Conservation (phyloP, 2,888 invertebrate species). For the Tribolium freemani region DNA sequence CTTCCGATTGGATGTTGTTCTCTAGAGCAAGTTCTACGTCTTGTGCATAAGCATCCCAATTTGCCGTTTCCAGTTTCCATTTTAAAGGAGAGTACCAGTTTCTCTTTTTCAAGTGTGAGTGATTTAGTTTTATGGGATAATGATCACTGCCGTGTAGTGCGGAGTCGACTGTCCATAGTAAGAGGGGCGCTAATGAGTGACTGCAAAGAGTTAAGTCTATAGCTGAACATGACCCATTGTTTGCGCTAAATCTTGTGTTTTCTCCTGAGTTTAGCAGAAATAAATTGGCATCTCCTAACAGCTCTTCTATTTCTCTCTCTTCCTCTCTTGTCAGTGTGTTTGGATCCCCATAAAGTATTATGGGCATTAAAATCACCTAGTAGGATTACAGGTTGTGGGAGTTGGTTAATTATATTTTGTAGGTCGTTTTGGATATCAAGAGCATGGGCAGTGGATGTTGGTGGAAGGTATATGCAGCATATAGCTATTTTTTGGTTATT, state of each 20-base stretch:
- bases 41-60: constrained; percentile 29
- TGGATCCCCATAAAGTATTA: constrained; percentile 12
- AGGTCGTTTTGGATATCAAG: not conserved
- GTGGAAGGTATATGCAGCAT: constrained; percentile 34
- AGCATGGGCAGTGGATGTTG: not conserved
- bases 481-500: constrained; percentile 40
- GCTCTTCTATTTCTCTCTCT: constrained; percentile 43
- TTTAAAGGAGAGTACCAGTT: not conserved
- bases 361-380: constrained; percentile 53
- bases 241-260: constrained; percentile 13
- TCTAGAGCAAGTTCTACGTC: not conserved
- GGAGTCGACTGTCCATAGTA: constrained; percentile 9
- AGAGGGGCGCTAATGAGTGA: not conserved
- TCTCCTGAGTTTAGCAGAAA: constrained; percentile 29
- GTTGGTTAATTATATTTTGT: not conserved
- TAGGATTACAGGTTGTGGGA: constrained; percentile 50
- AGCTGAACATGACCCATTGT: constrained; percentile 15
- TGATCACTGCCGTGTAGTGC: not conserved
- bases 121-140: not conserved
- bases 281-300: constrained; percentile 39
- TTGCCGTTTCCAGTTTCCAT: constrained; percentile 25
- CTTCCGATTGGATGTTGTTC: not conserved
- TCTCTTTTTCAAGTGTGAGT: not conserved
- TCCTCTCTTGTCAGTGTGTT: constrained; percentile 41
- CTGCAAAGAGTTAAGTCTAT: constrained; percentile 29